Evolutionary conservation across 2,888 invertebrate genomes (phyloP).

Genomic region (Hirudinaria manillensis): DNA sequence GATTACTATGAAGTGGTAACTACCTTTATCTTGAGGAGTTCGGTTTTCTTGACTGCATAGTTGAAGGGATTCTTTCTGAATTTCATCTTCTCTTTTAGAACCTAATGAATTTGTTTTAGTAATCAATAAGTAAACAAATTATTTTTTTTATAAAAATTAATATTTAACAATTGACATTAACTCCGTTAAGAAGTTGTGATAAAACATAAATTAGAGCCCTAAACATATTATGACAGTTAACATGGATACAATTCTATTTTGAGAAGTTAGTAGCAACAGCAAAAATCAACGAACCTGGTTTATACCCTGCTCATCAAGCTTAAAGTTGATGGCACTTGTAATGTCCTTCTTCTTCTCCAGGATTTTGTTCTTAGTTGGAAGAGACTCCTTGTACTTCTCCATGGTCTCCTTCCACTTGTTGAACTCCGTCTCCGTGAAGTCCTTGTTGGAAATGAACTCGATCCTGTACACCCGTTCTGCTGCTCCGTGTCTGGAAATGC

Average conservation of each 20-base stretch:
- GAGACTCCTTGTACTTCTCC: conserved; percentile 58
- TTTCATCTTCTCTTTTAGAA: conserved; percentile 80
- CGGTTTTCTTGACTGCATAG: conserved; percentile 92
- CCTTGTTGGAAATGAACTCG: conserved; percentile 91
- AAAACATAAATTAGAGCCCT: too few relatives aligned
- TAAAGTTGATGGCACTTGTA: conserved; percentile 79
- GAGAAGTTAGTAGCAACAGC: too few relatives aligned
- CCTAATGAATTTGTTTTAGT: conserved; percentile 50
- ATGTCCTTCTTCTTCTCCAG: conserved; percentile 79
- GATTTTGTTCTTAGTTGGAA: conserved; percentile 77
- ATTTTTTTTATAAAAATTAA: too few relatives aligned
- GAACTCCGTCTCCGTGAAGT: conserved; percentile 82
- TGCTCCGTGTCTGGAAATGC: conserved; percentile 60
- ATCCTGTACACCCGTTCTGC: conserved; percentile 57
- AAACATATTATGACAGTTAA: too few relatives aligned
- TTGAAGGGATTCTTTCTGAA: conserved; percentile 88
- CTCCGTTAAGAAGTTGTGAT: too few relatives aligned
- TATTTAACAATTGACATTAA: too few relatives aligned
- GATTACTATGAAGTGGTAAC: background rate
- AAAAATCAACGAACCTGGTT: conserved; percentile 66
- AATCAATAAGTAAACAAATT: too few relatives aligned
- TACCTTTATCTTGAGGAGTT: conserved; percentile 85
- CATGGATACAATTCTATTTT: too few relatives aligned
- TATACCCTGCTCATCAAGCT: conserved; percentile 89
- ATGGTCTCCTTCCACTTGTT: conserved; percentile 84